Conservation (phyloP, 1,140 invertebrate genomes). For the Macrocentrus cingulum region DNA sequence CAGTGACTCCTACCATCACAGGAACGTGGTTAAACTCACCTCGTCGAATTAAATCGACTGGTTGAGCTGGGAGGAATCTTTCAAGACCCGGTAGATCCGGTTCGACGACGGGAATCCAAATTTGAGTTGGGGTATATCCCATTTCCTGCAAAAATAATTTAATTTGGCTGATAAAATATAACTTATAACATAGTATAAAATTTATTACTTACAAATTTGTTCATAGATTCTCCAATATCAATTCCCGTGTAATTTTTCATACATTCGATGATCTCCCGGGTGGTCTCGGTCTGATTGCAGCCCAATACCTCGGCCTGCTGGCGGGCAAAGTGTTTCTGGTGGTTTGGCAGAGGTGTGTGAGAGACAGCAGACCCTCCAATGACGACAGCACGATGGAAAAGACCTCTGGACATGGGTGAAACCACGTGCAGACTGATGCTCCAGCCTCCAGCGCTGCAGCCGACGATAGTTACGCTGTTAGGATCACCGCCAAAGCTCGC, state of each 20-base stretch:
- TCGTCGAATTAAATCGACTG: conserved; percentile 60
- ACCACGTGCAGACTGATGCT: conserved; percentile 70
- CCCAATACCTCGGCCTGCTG: conserved; percentile 69
- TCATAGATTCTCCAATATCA: conserved; percentile 36
- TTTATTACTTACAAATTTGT: too few relatives aligned
- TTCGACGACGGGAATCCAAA: conserved; percentile 72
- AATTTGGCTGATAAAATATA: too few relatives aligned
- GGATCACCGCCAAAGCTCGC: conserved; percentile 75
- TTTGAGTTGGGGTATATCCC: conserved; percentile 61
- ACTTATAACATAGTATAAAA: too few relatives aligned
- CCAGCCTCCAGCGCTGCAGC: conserved; percentile 71
- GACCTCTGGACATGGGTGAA: conserved; percentile 69
- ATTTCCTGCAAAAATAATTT: conserved; percentile 55
- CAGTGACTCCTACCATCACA: conserved; percentile 66
- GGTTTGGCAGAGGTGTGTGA: conserved; percentile 58
- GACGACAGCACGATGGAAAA: conserved; percentile 71
- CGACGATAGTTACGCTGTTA: conserved; percentile 67
- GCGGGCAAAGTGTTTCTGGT: conserved; percentile 65
- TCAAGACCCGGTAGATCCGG: conserved; percentile 66
- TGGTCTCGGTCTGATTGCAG: conserved; percentile 66
- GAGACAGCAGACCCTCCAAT: conserved; percentile 70
- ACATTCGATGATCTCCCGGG: conserved; percentile 65
- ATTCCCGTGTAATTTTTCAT: conserved; percentile 59
- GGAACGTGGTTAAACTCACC: conserved; percentile 68
- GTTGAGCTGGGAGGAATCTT: conserved; percentile 66